Evolutionary conservation across 1,140 invertebrate genomes (phyloP).

Genomic region (Monomorium pharaonis): DNA sequence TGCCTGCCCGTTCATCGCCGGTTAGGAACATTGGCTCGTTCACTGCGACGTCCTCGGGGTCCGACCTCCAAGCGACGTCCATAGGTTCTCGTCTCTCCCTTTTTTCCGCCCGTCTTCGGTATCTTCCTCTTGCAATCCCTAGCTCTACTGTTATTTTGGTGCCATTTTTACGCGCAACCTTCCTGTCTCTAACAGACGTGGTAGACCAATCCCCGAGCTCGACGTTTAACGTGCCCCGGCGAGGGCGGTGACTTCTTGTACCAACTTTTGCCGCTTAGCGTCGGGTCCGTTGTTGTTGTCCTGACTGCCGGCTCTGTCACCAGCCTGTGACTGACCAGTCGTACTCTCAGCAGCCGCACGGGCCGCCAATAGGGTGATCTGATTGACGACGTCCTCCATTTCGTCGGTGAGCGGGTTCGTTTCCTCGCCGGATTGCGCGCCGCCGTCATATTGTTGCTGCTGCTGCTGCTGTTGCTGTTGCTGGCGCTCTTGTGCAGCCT

Average conservation of each 20-base stretch:
- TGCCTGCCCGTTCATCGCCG: conserved; percentile 59
- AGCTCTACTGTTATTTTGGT: background rate
- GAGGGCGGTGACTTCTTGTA: conserved; percentile 80
- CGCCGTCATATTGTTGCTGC: conserved; percentile 66
- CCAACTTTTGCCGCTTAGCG: conserved; percentile 78
- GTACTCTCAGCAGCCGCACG: conserved; percentile 87
- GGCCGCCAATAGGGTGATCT: conserved; percentile 91
- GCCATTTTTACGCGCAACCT: background rate
- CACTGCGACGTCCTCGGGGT: conserved; percentile 62
- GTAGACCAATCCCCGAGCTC: background rate
- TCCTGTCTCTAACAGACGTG: background rate
- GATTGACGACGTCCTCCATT: conserved; percentile 93
- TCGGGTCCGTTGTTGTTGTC: conserved; percentile 83
- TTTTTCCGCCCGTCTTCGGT: background rate
- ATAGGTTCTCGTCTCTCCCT: conserved; percentile 29
- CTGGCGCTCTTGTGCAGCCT: conserved; percentile 69
- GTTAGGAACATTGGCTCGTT: conserved; percentile 69
- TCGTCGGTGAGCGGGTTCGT: conserved; percentile 89
- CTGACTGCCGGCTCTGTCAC: conserved; percentile 60
- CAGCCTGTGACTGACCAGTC: conserved; percentile 66
- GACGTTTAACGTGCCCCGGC: conserved; percentile 77
- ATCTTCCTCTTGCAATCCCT: background rate
- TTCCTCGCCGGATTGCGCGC: conserved; percentile 80
- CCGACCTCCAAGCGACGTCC: conserved; percentile 51
- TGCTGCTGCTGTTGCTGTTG: conserved; percentile 74